A percentile compares a stretch with the other conserved stretches of the same genome.
These are phyloP conservation scores for Esox masquinongy DNA, from an alignment of 2,797 vertebrate genomes.

Conservation along the genomic window DNA sequence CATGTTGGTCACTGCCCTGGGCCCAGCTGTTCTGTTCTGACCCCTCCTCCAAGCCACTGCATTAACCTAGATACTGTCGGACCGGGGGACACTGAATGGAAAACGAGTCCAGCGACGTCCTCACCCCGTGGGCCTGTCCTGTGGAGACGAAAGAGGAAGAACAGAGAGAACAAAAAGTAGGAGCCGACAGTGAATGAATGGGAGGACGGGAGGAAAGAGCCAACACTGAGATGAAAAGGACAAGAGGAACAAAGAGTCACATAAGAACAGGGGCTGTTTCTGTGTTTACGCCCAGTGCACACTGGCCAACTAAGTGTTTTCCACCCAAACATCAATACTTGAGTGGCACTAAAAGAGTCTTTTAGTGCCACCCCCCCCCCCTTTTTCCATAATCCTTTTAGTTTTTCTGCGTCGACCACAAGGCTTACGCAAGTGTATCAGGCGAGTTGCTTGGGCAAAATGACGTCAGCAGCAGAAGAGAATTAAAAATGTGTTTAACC, in stretches of 20 bases:
- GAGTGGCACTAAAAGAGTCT: conserved; percentile 19
- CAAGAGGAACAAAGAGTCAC: no score
- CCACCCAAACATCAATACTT: conserved; percentile 13
- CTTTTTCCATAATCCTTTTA: conserved; percentile 23
- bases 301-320: background rate
- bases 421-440: conserved; percentile 50
- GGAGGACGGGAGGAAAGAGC: no score
- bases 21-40: background rate
- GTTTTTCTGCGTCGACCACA: conserved; percentile 21
- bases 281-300: no score
- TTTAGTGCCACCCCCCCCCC: no score
- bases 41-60: background rate
- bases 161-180: conserved; percentile 15
- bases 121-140: background rate
- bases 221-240: conserved; percentile 8
- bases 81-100: background rate
- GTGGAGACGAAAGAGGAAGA: background rate
- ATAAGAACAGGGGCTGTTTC: no score
- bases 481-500: conserved; percentile 33
- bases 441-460: conserved; percentile 26
- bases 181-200: no score
- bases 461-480: conserved; percentile 39
- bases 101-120: background rate
- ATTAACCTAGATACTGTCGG: background rate
- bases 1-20: background rate